These are phyloP conservation scores for Acanthococcus lagerstroemiae DNA, from an alignment of 2,888 invertebrate genomes.

Conservation along the genomic window DNA sequence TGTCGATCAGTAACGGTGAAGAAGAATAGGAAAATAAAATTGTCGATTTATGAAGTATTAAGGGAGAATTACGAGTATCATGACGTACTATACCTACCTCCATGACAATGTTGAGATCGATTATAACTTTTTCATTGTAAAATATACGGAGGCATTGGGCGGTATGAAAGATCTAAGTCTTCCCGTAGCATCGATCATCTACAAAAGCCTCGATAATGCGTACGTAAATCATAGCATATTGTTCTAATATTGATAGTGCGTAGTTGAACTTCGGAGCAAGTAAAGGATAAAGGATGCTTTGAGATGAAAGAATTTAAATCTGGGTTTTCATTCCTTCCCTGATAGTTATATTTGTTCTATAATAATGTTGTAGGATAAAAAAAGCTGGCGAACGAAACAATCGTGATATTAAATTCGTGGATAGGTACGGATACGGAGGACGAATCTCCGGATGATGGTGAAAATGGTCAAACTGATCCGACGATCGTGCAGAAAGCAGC, in stretches of 20 bases:
- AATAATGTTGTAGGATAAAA: neutral
- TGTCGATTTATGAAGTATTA: neutral
- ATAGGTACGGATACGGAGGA: neutral
- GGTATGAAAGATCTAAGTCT: neutral
- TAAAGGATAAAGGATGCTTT: neutral
- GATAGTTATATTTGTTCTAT: neutral
- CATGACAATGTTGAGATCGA: neutral
- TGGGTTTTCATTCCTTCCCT: neutral
- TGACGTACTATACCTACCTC: neutral
- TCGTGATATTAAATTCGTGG: neutral
- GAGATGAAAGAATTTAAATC: neutral
- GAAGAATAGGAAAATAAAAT: neutral
- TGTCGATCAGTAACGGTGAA: neutral
- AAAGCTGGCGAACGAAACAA: neutral
- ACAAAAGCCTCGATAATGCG: neutral
- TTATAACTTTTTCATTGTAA: neutral
- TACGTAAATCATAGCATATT: neutral
- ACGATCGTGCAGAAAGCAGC: neutral
- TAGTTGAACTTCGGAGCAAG: neutral
- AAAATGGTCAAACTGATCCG: neutral
- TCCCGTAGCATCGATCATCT: neutral
- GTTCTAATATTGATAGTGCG: neutral
- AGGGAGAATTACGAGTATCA: neutral
- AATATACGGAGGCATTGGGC: neutral
- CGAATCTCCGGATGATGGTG: neutral